phyloP scores from a whole-genome alignment of 2,113 vertebrate species.

The Coreoperca whiteheadi region DNA sequence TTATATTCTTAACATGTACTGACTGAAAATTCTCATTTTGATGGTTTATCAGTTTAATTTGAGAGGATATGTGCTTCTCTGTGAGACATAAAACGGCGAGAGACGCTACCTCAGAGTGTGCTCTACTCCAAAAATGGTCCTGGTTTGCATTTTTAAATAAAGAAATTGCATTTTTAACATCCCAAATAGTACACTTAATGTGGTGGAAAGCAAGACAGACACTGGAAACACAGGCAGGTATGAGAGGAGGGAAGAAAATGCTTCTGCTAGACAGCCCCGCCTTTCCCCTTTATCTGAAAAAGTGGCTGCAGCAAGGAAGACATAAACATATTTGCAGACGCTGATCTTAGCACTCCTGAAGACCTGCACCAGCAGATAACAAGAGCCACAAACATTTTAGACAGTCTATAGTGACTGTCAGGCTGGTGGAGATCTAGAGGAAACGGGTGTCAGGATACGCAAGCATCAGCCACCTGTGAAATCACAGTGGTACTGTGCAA shows the following conservation, averaged over 20 bases:
- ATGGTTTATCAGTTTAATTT: slow-evolving; percentile 13
- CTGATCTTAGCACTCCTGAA: slow-evolving; percentile 40
- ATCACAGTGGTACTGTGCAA: slow-evolving; percentile 11
- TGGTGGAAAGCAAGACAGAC: slow-evolving; percentile 44
- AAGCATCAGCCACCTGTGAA: slow-evolving; percentile 23
- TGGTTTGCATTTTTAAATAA: slow-evolving; percentile 84
- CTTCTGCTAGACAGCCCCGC: background rate
- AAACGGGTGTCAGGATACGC: slow-evolving; percentile 13
- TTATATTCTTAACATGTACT: slow-evolving; percentile 14
- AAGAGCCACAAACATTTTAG: slow-evolving; percentile 10
- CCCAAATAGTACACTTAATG: slow-evolving; percentile 24
- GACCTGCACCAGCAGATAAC: slow-evolving; percentile 61
- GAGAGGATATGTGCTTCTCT: slow-evolving; percentile 26
- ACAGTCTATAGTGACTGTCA: slow-evolving; percentile 12
- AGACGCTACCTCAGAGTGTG: slow-evolving; percentile 88
- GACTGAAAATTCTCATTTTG: background rate
- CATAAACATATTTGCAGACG: background rate
- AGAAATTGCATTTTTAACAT: slow-evolving; percentile 72
- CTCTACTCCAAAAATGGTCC: slow-evolving; percentile 89
- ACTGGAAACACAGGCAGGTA: slow-evolving; percentile 24
- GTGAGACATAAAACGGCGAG: slow-evolving; percentile 20
- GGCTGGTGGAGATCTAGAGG: slow-evolving; percentile 55
- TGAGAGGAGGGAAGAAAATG: slow-evolving; percentile 9
- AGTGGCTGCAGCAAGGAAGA: slow-evolving; percentile 33
- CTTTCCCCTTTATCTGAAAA: slow-evolving; percentile 28